Percentiles rank a stretch among this genome's conserved stretches.
Evolutionary conservation across 2,888 invertebrate species (phyloP).

Genomic region (Eupithecia dodoneata): DNA sequence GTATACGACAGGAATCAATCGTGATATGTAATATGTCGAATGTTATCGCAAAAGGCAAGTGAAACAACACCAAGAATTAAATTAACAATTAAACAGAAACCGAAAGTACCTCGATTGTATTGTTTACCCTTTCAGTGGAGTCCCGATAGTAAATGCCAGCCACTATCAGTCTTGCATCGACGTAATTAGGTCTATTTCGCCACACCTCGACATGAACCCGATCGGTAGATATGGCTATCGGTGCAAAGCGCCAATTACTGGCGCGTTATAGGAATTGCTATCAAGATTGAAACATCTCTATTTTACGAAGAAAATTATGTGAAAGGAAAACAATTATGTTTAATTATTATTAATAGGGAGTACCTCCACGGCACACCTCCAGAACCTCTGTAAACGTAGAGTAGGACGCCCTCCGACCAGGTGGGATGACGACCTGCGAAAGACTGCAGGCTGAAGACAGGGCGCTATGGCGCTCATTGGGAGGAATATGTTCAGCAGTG

Average conservation of each 20-base stretch:
- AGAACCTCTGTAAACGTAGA: no score
- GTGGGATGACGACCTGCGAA: no score
- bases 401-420: no score
- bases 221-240: constrained; percentile 45
- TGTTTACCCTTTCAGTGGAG: constrained; percentile 40
- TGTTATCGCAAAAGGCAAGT: neutral
- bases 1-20: neutral
- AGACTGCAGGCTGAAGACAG: no score
- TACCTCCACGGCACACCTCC: no score
- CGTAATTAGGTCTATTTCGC: constrained; percentile 59
- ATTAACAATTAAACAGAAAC: constrained; percentile 34
- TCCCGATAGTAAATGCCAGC: constrained; percentile 54
- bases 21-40: neutral
- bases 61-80: constrained; percentile 7
- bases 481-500: no score
- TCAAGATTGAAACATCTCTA: constrained; percentile 7
- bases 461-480: no score
- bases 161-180: constrained; percentile 54
- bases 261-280: neutral
- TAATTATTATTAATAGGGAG: neutral
- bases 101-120: constrained; percentile 36
- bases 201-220: constrained; percentile 51
- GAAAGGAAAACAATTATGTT: neutral
- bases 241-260: constrained; percentile 55
- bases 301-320: constrained; percentile 1